Percentiles rank a stretch among this genome's conserved stretches.
Evolutionary conservation across 2,797 vertebrate genomes (phyloP).

Genomic region (Neosilurus hyrtlii): DNA sequence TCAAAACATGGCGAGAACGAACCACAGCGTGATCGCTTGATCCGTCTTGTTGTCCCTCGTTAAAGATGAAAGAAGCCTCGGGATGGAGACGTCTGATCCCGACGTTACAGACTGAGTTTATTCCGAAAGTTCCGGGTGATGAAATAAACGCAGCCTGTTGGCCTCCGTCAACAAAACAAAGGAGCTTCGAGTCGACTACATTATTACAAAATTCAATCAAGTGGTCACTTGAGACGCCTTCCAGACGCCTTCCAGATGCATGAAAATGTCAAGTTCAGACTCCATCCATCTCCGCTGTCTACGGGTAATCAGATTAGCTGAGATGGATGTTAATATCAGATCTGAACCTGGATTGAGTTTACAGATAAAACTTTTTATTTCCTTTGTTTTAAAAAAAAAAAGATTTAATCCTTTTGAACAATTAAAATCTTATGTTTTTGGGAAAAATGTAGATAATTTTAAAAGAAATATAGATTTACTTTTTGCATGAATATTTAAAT

Average conservation of each 20-base stretch:
- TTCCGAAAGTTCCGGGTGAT: background rate
- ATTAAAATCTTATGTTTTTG: background rate
- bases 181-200: background rate
- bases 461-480: background rate
- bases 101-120: too few relatives aligned
- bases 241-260: background rate
- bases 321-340: conserved; percentile 7
- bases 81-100: too few relatives aligned
- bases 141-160: background rate
- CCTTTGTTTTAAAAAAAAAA: background rate
- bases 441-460: background rate
- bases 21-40: too few relatives aligned
- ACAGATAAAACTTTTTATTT: background rate
- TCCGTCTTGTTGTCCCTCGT: too few relatives aligned
- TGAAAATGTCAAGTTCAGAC: background rate
- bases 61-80: too few relatives aligned
- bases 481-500: background rate
- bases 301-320: background rate
- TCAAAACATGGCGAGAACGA: too few relatives aligned
- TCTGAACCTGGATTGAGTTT: background rate
- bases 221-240: background rate
- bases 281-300: background rate
- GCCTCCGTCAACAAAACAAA: background rate
- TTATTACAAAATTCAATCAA: background rate
- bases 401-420: background rate